Conservation (phyloP, 2,888 invertebrate genomes). For the Drosophila borealis region DNA sequence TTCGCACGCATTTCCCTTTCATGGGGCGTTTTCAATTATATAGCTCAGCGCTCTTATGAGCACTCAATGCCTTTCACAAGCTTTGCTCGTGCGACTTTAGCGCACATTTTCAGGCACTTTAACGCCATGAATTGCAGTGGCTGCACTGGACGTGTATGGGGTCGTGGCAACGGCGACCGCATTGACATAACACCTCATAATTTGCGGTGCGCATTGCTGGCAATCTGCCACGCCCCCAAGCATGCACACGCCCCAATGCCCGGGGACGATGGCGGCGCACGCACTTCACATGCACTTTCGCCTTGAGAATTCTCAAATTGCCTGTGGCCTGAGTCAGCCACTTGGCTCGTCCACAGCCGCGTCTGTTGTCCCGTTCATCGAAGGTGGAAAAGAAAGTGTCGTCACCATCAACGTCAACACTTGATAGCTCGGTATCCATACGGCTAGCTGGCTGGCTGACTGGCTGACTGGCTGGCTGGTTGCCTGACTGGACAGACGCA, state of each 20-base stretch:
- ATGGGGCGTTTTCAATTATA: conserved; percentile 74
- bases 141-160: conserved; percentile 23
- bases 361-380: conserved; percentile 2
- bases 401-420: conserved; percentile 65
- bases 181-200: conserved; percentile 80
- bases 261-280: conserved; percentile 36
- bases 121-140: conserved; percentile 42
- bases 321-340: conserved; percentile 30
- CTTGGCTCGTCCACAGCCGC: conserved; percentile 17
- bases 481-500: background rate
- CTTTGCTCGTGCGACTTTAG: conserved; percentile 74
- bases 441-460: background rate
- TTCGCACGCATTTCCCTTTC: conserved; percentile 59
- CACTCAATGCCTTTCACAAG: conserved; percentile 68
- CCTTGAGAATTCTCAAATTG: conserved; percentile 80
- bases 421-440: conserved; percentile 21
- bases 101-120: conserved; percentile 75
- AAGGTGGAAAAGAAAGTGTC: conserved; percentile 75
- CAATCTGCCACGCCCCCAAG: conserved; percentile 60
- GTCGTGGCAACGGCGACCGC: conserved; percentile 44
- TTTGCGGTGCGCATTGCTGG: conserved; percentile 71
- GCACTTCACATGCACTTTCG: conserved; percentile 66
- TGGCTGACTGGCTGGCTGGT: background rate
- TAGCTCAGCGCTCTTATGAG: conserved; percentile 46
- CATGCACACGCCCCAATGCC: conserved; percentile 44